A percentile compares a stretch with the other conserved stretches of the same genome.
phyloP scores from a whole-genome alignment of 2,888 invertebrate genomes.

The Dorcus hopei region DNA sequence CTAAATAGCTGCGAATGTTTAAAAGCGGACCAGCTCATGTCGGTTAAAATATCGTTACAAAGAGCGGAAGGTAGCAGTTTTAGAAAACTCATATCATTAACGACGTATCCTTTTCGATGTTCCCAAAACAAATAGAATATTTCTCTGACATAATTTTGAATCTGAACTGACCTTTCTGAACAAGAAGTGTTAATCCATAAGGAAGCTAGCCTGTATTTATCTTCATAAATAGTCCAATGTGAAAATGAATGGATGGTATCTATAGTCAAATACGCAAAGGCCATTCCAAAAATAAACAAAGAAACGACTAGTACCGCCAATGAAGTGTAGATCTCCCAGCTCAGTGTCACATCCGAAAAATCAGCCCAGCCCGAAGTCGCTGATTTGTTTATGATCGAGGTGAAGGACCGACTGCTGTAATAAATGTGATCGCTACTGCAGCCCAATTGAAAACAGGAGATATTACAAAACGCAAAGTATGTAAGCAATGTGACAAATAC shows the following conservation, averaged over 20 bases:
- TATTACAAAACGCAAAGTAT: slow-evolving; percentile 11
- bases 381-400: slow-evolving; percentile 4
- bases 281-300: slow-evolving; percentile 6
- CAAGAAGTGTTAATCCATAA: neutral
- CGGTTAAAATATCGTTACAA: slow-evolving; percentile 22
- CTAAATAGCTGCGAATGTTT: slow-evolving; percentile 30
- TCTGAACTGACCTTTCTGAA: neutral
- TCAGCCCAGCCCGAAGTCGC: slow-evolving; percentile 1
- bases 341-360: neutral
- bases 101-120: slow-evolving; percentile 7
- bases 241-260: slow-evolving; percentile 4
- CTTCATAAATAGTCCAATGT: slow-evolving; percentile 9
- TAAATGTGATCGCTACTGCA: neutral
- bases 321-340: slow-evolving; percentile 3
- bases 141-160: slow-evolving; percentile 1
- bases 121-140: slow-evolving; percentile 11
- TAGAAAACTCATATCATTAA: neutral
- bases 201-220: slow-evolving; percentile 1
- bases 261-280: slow-evolving; percentile 10
- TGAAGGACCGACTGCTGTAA: neutral
- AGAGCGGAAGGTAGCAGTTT: slow-evolving; percentile 20
- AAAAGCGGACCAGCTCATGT: slow-evolving; percentile 24
- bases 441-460: neutral
- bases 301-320: slow-evolving; percentile 5
- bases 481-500: slow-evolving; percentile 7